Percentiles rank a stretch among this genome's conserved stretches.
Evolutionary conservation across 2,888 invertebrate species (phyloP).

Genomic region (Rhogogaster chlorosoma): DNA sequence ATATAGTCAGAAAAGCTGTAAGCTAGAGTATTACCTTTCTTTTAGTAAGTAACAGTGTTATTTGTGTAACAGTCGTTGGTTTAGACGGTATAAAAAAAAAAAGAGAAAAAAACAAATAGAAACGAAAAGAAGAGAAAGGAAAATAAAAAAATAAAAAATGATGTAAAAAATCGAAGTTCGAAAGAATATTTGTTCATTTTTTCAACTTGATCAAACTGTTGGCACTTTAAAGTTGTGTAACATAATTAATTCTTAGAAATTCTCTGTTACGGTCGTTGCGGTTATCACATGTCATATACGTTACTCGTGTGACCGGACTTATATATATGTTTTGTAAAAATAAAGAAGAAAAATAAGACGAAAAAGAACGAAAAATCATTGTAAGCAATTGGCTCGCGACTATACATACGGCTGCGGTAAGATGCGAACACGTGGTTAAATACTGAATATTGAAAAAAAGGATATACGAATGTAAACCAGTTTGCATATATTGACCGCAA

Average conservation of each 20-base stretch:
- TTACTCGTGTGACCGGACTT: not conserved
- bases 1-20: not conserved
- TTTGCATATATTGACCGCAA: constrained; percentile 6
- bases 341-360: not conserved
- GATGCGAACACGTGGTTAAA: constrained; percentile 1
- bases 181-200: not conserved
- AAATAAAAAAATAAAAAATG: not conserved
- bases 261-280: not conserved
- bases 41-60: not conserved
- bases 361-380: not conserved
- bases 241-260: not conserved
- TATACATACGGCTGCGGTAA: not conserved
- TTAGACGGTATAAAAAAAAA: not conserved
- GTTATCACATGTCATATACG: not conserved
- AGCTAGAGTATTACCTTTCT: not conserved
- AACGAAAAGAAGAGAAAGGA: not conserved
- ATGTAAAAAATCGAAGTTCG: not conserved
- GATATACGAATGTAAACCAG: not conserved
- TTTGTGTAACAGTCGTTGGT: not conserved
- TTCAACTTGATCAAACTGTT: not conserved
- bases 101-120: not conserved
- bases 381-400: not conserved
- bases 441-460: not conserved
- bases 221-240: not conserved
- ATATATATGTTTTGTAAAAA: not conserved